phyloP scores from a whole-genome alignment of 2,797 vertebrate species.

The Momotus momota region DNA sequence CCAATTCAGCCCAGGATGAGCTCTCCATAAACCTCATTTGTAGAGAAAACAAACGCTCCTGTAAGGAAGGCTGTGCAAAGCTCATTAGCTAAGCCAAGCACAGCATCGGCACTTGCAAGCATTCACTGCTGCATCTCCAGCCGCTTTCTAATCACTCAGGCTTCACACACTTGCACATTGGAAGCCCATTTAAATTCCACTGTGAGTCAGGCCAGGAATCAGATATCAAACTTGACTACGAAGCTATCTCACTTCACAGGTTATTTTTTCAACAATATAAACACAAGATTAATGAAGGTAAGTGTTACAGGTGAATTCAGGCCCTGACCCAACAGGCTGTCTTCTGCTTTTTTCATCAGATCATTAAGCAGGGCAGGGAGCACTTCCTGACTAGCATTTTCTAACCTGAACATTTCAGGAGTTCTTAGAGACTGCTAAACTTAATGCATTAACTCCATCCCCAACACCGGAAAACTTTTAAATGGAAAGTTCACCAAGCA shows the following conservation, averaged over 20 bases:
- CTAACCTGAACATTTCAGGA: not conserved
- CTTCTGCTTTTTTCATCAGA: not conserved
- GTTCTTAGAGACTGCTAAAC: not conserved
- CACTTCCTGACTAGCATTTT: not conserved
- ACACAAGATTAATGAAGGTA: not conserved
- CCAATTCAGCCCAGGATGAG: not conserved
- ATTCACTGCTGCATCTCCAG: not conserved
- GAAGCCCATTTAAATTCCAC: constrained; percentile 37
- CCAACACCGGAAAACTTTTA: not conserved
- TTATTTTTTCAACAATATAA: not conserved
- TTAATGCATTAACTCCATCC: not conserved
- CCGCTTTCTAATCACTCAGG: not conserved
- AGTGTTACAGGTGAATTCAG: not conserved
- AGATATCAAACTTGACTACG: not conserved
- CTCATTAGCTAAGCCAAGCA: constrained; percentile 5
- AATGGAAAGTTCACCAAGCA: constrained; percentile 9
- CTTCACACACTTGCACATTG: not conserved
- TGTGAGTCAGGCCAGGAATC: not conserved
- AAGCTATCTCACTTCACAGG: not conserved
- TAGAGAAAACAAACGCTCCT: not conserved
- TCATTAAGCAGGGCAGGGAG: constrained; percentile 17
- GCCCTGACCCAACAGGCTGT: not conserved
- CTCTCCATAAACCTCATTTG: not conserved
- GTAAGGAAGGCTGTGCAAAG: not conserved
- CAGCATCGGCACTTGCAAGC: not conserved